Evolutionary conservation across 2,113 vertebrate genomes (phyloP).

Genomic region (Blennius ocellaris): DNA sequence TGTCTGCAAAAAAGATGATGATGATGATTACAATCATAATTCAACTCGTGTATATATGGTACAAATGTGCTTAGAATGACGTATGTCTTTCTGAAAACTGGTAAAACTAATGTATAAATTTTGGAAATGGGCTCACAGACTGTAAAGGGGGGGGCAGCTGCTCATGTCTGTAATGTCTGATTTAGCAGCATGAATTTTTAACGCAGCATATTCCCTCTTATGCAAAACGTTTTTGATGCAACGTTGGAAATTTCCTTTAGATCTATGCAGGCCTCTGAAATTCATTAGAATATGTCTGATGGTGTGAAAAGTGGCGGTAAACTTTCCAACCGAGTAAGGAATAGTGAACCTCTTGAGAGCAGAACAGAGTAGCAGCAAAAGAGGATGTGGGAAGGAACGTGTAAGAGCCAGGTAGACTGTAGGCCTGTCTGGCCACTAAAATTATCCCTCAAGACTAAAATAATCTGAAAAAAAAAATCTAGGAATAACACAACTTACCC

Average conservation of each 20-base stretch:
- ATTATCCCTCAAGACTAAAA: conserved; percentile 14
- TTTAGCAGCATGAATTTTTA: background rate
- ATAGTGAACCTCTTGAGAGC: conserved; percentile 20
- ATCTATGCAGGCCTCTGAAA: background rate
- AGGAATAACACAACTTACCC: background rate
- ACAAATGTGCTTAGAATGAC: too few relatives aligned
- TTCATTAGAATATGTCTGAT: background rate
- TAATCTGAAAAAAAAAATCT: background rate
- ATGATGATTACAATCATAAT: too few relatives aligned
- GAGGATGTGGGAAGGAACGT: conserved; percentile 37
- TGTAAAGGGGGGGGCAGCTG: too few relatives aligned
- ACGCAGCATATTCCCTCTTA: background rate
- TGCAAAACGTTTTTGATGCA: background rate
- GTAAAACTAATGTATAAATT: too few relatives aligned
- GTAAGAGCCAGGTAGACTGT: conserved; percentile 46
- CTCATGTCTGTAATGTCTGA: background rate
- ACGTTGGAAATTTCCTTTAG: background rate
- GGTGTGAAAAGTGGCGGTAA: background rate
- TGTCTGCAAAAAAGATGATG: too few relatives aligned
- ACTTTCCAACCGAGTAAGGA: conserved; percentile 20
- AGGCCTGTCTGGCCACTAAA: background rate
- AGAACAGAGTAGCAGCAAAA: background rate
- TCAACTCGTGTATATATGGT: too few relatives aligned
- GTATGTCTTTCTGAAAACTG: too few relatives aligned
- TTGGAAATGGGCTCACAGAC: too few relatives aligned